Evolutionary conservation across 2,888 invertebrate species (phyloP).

Genomic region (Nemapogon koenigi): DNA sequence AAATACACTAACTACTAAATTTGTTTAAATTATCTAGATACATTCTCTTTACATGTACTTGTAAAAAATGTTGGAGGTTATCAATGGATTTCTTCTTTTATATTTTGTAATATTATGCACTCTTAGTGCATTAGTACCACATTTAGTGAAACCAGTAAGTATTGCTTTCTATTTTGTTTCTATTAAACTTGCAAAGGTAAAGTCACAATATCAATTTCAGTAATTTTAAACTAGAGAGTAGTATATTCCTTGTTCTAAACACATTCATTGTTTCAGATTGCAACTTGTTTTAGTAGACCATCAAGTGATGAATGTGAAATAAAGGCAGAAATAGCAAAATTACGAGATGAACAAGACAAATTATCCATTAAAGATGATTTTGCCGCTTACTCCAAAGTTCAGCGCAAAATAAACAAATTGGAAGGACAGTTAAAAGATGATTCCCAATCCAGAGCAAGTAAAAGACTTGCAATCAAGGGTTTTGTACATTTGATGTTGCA

Average conservation of each 20-base stretch:
- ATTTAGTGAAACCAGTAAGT: conserved; percentile 59
- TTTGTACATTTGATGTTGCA: conserved; percentile 39
- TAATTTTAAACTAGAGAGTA: no score
- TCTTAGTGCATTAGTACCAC: conserved; percentile 46
- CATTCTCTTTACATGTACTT: no score
- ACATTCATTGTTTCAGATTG: conserved; percentile 41
- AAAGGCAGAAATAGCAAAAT: conserved; percentile 37
- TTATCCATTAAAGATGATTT: conserved; percentile 67
- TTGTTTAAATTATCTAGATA: no score
- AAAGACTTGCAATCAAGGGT: conserved; percentile 42
- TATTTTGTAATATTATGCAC: conserved; percentile 52
- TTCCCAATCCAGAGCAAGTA: conserved; percentile 39
- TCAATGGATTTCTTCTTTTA: conserved; percentile 47
- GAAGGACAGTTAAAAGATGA: conserved; percentile 48
- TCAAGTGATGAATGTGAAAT: conserved; percentile 45
- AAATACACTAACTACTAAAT: no score
- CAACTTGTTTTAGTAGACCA: conserved; percentile 50
- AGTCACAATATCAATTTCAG: background rate
- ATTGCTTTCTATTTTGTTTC: background rate
- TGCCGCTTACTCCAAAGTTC: conserved; percentile 64
- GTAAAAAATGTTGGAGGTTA: conserved; percentile 44
- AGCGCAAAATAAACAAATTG: conserved; percentile 62
- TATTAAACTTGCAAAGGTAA: background rate
- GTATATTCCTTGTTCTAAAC: background rate
- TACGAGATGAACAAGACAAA: conserved; percentile 50